phyloP scores from a whole-genome alignment of 1,140 invertebrate genomes.

The roundworm (Caenorhabditis elegans) region WBcel235 BX284603.4:2676001-2676500 shows the following conservation, averaged over 20 bases:
- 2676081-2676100: too few species aligned
- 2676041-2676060: too few species aligned
- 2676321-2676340: not conserved
- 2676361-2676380: slow-evolving; percentile 1
- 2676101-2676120: too few species aligned
- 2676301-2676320: not conserved
- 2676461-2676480: not conserved
- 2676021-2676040: too few species aligned
- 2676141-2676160: not conserved
- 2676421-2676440: not conserved
- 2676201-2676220: too few species aligned
- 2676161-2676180: slow-evolving; percentile 20
- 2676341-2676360: not conserved
- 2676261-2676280: not conserved
- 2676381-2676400: slow-evolving; percentile 2
- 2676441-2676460: not conserved
- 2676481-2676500: not conserved
- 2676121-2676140: not conserved
- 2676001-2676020: too few species aligned
- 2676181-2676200: not conserved
- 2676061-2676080: too few species aligned
- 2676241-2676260: not conserved
- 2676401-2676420: slow-evolving; percentile 18
- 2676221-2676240: not conserved
- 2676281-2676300: slow-evolving; percentile 28